Conservation (phyloP, 2,888 invertebrate species). For the Conus canariensis region DNA sequence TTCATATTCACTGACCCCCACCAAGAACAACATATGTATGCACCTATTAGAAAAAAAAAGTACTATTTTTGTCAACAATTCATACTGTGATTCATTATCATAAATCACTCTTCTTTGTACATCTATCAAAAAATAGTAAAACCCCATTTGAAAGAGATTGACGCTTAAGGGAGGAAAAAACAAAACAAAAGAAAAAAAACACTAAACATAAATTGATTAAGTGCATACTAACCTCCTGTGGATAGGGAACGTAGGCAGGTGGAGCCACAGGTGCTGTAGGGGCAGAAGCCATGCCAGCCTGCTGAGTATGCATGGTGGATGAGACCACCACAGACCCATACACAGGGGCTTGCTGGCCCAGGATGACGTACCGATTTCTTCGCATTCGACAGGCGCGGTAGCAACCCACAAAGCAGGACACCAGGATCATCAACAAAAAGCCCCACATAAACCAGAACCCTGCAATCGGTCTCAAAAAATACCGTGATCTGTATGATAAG, state of each 20-base stretch:
- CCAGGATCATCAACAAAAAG: slow-evolving; percentile 54
- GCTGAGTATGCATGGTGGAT: not conserved
- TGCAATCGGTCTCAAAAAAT: slow-evolving; percentile 37
- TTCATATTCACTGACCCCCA: too few species aligned
- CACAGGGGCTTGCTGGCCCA: slow-evolving; percentile 31
- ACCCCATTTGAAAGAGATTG: too few species aligned
- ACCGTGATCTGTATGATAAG: not conserved
- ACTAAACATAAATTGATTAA: too few species aligned
- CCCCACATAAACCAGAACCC: slow-evolving; percentile 69
- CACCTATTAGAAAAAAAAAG: too few species aligned
- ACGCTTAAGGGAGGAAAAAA: too few species aligned
- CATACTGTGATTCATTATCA: too few species aligned
- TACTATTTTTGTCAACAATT: too few species aligned
- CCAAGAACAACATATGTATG: too few species aligned
- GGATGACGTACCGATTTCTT: slow-evolving; percentile 3
- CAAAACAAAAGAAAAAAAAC: too few species aligned
- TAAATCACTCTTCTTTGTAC: too few species aligned
- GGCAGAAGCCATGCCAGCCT: not conserved
- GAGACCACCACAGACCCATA: slow-evolving; percentile 44
- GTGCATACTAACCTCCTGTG: slow-evolving; percentile 27
- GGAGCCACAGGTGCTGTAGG: slow-evolving; percentile 26
- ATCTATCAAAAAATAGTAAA: too few species aligned
- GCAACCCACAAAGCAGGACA: slow-evolving; percentile 56
- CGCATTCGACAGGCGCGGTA: slow-evolving; percentile 53
- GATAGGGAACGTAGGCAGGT: slow-evolving; percentile 18